These are phyloP conservation scores for Myotis brandtii DNA, from an alignment of 2,113 vertebrate genomes.

Conservation along the genomic window DNA sequence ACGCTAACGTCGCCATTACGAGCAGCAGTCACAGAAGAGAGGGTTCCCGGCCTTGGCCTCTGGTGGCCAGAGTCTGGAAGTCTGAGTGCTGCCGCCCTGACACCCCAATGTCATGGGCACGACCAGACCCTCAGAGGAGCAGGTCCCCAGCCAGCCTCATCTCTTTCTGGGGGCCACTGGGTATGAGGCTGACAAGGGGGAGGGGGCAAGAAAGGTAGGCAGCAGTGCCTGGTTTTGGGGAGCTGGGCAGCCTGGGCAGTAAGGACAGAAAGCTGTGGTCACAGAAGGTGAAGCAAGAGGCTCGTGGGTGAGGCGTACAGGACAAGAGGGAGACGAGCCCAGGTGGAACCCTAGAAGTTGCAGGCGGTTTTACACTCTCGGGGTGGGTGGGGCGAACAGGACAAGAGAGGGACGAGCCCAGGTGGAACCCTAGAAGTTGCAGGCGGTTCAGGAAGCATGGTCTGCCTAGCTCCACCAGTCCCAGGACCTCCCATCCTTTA, in stretches of 20 bases:
- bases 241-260: background rate
- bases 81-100: background rate
- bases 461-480: background rate
- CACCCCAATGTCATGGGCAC: background rate
- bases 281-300: background rate
- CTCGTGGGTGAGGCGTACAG: background rate
- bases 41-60: background rate
- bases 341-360: background rate
- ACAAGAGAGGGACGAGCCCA: no score
- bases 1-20: background rate
- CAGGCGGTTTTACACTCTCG: no score
- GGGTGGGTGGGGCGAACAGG: background rate
- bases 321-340: background rate
- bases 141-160: conserved; percentile 16
- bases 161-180: conserved; percentile 34
- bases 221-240: background rate
- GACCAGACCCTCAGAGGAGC: background rate
- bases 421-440: background rate
- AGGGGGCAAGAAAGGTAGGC: background rate
- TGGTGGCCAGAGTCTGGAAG: background rate
- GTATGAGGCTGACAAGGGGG: conserved; percentile 8
- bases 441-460: rapidly evolving
- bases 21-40: background rate
- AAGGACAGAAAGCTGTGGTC: background rate
- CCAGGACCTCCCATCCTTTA: background rate